Evolutionary conservation across 2,113 vertebrate species (phyloP).

Genomic region (Otis tarda): DNA sequence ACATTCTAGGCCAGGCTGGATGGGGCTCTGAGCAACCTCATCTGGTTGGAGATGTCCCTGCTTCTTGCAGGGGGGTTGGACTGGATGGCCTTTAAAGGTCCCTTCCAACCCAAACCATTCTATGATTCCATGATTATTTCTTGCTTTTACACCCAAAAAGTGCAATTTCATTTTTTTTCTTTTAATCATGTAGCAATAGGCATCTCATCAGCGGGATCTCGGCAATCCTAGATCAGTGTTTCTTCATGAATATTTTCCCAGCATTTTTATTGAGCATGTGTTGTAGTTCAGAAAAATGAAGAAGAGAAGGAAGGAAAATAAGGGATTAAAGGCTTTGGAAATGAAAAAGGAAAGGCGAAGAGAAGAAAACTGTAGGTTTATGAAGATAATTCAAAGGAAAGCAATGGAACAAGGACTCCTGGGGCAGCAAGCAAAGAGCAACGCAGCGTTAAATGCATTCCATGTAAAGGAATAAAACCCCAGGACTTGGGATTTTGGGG

Average conservation of each 20-base stretch:
- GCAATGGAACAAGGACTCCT: not conserved
- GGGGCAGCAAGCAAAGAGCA: not conserved
- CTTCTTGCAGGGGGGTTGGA: too few relatives aligned
- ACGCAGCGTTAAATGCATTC: rapidly evolving
- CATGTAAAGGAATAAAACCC: not conserved
- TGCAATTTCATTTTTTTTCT: not conserved
- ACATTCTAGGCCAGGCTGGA: too few relatives aligned
- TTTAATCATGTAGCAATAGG: not conserved
- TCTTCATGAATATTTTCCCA: not conserved
- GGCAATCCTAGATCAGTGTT: not conserved
- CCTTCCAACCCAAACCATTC: too few relatives aligned
- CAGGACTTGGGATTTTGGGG: not conserved
- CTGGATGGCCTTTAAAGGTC: too few relatives aligned
- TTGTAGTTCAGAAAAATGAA: not conserved
- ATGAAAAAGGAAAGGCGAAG: not conserved
- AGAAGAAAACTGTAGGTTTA: not conserved
- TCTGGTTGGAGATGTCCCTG: too few relatives aligned
- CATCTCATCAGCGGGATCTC: rapidly evolving
- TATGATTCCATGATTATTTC: not conserved
- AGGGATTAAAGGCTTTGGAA: not conserved
- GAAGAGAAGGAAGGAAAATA: not conserved
- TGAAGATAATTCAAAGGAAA: not conserved
- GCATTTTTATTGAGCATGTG: not conserved
- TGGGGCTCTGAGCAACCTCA: too few relatives aligned
- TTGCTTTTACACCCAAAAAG: not conserved